Conservation (phyloP, 1,140 invertebrate genomes). For the Lordiphosa stackelbergi region DNA sequence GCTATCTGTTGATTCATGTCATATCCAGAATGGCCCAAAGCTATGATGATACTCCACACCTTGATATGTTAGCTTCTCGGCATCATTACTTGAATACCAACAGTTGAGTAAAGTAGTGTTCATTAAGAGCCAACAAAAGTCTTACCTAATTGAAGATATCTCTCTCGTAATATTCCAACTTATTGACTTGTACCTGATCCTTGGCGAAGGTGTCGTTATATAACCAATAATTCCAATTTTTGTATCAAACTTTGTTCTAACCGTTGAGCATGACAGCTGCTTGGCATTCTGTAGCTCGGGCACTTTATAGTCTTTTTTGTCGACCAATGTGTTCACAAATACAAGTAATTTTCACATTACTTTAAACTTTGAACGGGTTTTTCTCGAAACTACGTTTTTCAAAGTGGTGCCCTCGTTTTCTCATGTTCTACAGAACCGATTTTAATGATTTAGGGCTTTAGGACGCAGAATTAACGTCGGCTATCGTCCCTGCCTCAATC, state of each 20-base stretch:
- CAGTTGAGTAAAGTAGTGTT: too few relatives aligned
- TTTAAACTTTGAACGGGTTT: too few relatives aligned
- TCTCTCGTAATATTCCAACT: conserved; percentile 86
- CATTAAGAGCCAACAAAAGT: not conserved
- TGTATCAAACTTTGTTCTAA: conserved; percentile 81
- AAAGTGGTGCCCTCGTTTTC: too few relatives aligned
- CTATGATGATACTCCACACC: conserved; percentile 91
- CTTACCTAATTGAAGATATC: conserved; percentile 81
- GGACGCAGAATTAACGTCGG: too few relatives aligned
- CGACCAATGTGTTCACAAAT: too few relatives aligned
- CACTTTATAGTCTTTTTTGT: too few relatives aligned
- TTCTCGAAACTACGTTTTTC: too few relatives aligned
- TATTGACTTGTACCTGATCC: conserved; percentile 80
- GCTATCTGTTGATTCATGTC: conserved; percentile 87
- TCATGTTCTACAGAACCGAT: too few relatives aligned
- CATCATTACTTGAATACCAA: conserved; percentile 78
- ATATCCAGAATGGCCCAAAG: conserved; percentile 92
- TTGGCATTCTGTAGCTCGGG: conserved; percentile 78
- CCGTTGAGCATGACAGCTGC: conserved; percentile 80
- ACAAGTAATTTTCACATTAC: too few relatives aligned
- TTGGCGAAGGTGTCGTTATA: conserved; percentile 90
- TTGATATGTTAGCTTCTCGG: conserved; percentile 79
- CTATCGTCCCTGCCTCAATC: too few relatives aligned
- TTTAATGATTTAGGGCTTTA: too few relatives aligned
- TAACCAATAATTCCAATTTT: conserved; percentile 93